These are phyloP conservation scores for Ommatoiulus sabulosus DNA, from an alignment of 2,888 invertebrate species.

Conservation along the genomic window DNA sequence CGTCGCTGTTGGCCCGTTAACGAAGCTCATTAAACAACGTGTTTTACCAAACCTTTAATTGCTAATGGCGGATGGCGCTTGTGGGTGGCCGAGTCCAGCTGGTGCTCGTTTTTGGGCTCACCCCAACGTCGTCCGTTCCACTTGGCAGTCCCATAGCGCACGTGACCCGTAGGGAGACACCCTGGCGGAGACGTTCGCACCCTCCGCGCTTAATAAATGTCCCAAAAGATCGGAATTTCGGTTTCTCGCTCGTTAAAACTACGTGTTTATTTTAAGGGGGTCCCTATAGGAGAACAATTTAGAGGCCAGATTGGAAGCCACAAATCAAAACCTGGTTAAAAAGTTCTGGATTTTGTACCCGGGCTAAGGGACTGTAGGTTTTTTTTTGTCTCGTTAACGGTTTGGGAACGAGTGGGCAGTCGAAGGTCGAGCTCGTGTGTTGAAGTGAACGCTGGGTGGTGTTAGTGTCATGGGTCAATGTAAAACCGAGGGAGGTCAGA, in stretches of 20 bases:
- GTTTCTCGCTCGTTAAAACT: constrained; percentile 30
- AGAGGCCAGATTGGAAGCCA: constrained; percentile 25
- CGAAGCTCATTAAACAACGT: constrained; percentile 45
- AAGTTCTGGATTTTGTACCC: neutral
- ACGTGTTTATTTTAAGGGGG: constrained; percentile 29
- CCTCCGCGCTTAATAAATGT: neutral
- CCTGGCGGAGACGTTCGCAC: neutral
- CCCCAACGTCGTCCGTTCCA: neutral
- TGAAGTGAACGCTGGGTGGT: neutral
- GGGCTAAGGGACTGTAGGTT: neutral
- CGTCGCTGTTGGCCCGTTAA: constrained; percentile 13
- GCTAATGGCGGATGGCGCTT: constrained; percentile 15
- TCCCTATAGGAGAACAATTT: neutral
- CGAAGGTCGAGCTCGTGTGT: neutral
- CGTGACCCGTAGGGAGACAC: neutral
- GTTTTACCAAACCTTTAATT: constrained; percentile 44
- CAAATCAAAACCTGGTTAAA: neutral
- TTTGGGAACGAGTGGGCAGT: neutral
- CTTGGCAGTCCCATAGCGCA: neutral
- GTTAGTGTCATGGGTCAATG: neutral
- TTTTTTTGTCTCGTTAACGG: neutral
- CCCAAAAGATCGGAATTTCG: neutral
- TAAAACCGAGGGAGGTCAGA: neutral
- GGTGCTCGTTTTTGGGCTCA: neutral
- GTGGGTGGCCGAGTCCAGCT: constrained; percentile 6